Evolutionary conservation across 1,140 invertebrate genomes (phyloP).

Genomic region (Melanaphis sacchari): DNA sequence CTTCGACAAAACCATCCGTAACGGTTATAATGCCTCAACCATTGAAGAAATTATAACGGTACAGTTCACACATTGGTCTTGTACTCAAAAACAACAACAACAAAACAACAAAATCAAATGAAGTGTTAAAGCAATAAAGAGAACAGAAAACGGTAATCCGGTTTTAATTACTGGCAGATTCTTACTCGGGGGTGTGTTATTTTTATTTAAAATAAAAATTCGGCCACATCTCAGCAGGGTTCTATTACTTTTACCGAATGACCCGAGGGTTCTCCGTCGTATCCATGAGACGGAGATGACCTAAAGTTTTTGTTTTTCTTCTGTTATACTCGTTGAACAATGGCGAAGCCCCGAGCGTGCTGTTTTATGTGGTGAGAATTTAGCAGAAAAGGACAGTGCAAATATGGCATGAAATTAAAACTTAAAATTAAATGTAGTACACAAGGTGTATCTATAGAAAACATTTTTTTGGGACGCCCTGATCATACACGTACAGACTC

Average conservation of each 20-base stretch:
- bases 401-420: constrained; percentile 50
- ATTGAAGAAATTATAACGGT: constrained; percentile 47
- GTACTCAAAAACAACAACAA: neutral
- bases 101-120: constrained; percentile 15
- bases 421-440: constrained; percentile 38
- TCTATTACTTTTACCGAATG: constrained; percentile 33
- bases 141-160: constrained; percentile 55
- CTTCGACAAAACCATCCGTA: neutral
- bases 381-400: constrained; percentile 45
- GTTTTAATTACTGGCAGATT: constrained; percentile 53
- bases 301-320: constrained; percentile 53
- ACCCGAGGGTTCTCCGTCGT: constrained; percentile 1
- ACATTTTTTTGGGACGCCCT: constrained; percentile 50
- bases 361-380: constrained; percentile 30
- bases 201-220: constrained; percentile 31
- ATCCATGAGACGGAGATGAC: constrained; percentile 54
- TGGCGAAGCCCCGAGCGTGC: constrained; percentile 10
- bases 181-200: constrained; percentile 51
- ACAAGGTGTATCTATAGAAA: neutral
- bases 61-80: constrained; percentile 24
- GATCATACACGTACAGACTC: constrained; percentile 31
- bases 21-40: constrained; percentile 10
- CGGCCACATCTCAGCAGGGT: constrained; percentile 53
- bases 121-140: neutral
- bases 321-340: constrained; percentile 31